These are phyloP conservation scores for Peromyscus eremicus DNA, from an alignment of 2,797 vertebrate species.

Conservation along the genomic window DNA sequence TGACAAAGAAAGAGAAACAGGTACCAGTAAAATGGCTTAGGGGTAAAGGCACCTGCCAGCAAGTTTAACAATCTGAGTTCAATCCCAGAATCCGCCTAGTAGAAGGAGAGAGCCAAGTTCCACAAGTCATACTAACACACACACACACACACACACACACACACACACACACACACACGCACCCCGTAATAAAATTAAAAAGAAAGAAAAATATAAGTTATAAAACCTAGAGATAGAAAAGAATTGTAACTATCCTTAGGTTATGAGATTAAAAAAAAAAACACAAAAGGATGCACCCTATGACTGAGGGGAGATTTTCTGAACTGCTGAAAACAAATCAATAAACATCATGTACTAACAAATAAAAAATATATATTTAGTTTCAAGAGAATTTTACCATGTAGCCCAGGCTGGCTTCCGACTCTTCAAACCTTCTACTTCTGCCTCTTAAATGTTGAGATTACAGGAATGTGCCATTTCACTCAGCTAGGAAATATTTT, in stretches of 20 bases:
- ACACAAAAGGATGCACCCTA: background rate
- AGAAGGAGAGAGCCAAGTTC: background rate
- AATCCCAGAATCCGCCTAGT: no score
- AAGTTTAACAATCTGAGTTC: background rate
- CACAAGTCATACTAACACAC: background rate
- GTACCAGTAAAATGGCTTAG: background rate
- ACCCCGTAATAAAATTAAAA: background rate
- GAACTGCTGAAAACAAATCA: background rate
- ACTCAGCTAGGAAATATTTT: background rate
- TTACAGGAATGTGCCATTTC: background rate
- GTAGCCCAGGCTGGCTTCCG: background rate
- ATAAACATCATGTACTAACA: background rate
- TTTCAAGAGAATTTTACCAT: background rate
- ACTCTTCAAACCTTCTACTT: background rate
- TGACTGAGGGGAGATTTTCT: background rate
- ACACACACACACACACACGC: background rate
- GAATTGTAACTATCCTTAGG: background rate
- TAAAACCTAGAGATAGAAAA: background rate
- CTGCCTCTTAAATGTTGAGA: background rate
- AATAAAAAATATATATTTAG: background rate
- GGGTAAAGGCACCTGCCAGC: no score
- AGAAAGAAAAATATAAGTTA: background rate
- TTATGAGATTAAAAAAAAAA: background rate
- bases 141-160: background rate
- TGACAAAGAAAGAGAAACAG: background rate